phyloP scores from a whole-genome alignment of 2,888 invertebrate genomes.

The Coenonympha glycerion region DNA sequence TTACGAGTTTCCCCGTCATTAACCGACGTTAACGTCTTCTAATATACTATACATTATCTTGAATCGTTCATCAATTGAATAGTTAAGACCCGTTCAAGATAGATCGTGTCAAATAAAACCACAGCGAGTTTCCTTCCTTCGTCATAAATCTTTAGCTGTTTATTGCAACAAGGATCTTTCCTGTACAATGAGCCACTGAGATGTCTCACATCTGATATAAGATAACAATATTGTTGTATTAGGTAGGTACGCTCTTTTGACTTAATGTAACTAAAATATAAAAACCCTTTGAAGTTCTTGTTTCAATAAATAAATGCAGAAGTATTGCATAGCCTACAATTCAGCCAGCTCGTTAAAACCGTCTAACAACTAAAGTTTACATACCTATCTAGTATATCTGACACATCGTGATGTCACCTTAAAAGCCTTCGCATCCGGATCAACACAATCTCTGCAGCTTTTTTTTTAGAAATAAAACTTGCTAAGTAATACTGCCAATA shows the following conservation, averaged over 20 bases:
- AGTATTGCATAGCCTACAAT: no score
- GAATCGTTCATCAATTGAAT: background rate
- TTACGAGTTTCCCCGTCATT: background rate
- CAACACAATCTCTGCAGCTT: background rate
- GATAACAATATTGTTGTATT: background rate
- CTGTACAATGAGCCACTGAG: conserved; percentile 13
- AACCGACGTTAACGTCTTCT: background rate
- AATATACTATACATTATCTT: background rate
- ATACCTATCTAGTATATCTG: background rate
- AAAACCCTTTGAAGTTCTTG: no score
- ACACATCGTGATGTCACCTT: conserved; percentile 25
- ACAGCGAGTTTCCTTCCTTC: conserved; percentile 13
- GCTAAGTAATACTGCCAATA: conserved; percentile 1
- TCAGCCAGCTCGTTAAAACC: no score
- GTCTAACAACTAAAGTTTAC: background rate
- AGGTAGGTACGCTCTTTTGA: no score
- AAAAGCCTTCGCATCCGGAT: conserved; percentile 21
- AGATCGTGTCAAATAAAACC: background rate
- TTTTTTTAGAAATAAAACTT: background rate
- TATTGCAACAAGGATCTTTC: conserved; percentile 12
- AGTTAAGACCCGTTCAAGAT: background rate
- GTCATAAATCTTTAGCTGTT: conserved; percentile 6
- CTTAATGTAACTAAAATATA: no score
- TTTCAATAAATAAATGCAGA: no score
- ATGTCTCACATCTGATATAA: conserved; percentile 5